Evolutionary conservation across 1,140 invertebrate species (phyloP).

Genomic region (Triops longicaudatus): DNA sequence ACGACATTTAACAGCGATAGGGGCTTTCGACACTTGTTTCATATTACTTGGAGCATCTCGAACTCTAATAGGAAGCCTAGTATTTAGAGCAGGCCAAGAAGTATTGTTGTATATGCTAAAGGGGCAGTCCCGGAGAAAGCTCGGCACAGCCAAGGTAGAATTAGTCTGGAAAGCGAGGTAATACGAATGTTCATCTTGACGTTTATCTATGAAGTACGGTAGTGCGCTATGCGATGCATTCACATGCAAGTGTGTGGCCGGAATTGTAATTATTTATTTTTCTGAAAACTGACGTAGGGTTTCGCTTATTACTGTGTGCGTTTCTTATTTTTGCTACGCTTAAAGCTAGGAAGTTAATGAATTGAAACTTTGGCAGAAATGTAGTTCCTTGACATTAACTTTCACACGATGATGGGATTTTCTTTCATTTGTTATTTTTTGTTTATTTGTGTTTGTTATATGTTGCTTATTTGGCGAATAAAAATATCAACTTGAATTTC

Average conservation of each 20-base stretch:
- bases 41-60: not conserved
- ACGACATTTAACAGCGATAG: slow-evolving; percentile 4
- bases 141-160: not conserved
- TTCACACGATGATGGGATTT: too few species aligned
- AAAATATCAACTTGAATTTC: not conserved
- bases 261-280: too few species aligned
- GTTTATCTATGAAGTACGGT: too few species aligned
- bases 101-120: not conserved
- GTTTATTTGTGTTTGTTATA: not conserved
- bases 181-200: too few species aligned
- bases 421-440: not conserved
- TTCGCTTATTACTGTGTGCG: too few species aligned
- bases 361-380: not conserved
- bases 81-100: not conserved
- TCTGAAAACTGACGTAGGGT: too few species aligned
- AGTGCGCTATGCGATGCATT: too few species aligned
- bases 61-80: not conserved
- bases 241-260: too few species aligned
- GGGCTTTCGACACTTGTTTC: not conserved
- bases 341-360: too few species aligned
- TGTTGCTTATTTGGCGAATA: not conserved
- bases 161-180: too few species aligned
- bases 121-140: not conserved
- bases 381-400: not conserved
- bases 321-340: too few species aligned